phyloP scores from a whole-genome alignment of 2,797 vertebrate species.

The Lepus oiostolus region DNA sequence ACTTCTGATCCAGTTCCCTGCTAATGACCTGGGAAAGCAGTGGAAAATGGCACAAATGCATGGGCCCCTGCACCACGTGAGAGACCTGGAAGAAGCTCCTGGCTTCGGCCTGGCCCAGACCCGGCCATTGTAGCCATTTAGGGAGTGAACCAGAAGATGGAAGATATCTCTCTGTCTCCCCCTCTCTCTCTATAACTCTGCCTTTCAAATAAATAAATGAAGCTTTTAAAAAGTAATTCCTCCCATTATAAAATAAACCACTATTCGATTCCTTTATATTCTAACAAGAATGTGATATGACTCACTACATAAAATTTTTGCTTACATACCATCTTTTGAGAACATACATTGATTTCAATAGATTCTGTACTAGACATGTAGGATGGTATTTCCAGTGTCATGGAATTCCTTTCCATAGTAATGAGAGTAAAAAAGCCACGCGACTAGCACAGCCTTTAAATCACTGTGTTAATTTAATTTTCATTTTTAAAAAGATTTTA shows the following conservation, averaged over 20 bases:
- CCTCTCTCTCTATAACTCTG: too few species aligned
- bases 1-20: too few species aligned
- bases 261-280: slow-evolving; percentile 10
- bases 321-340: background rate
- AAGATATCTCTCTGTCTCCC: too few species aligned
- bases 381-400: background rate
- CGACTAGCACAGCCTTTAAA: background rate
- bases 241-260: slow-evolving; percentile 54
- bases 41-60: too few species aligned
- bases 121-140: too few species aligned
- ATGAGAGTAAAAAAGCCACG: background rate
- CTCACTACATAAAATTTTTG: background rate
- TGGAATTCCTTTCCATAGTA: background rate
- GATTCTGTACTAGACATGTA: too few species aligned
- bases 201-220: too few species aligned
- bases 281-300: background rate
- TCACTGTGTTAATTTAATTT: slow-evolving; percentile 21
- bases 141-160: too few species aligned
- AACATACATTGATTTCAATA: background rate
- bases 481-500: background rate
- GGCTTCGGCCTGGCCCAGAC: too few species aligned
- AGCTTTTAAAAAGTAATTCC: background rate
- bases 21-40: too few species aligned
- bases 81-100: too few species aligned
- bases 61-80: too few species aligned